Conservation (phyloP, 2,888 invertebrate genomes). For the Chelonus formosanus region DNA sequence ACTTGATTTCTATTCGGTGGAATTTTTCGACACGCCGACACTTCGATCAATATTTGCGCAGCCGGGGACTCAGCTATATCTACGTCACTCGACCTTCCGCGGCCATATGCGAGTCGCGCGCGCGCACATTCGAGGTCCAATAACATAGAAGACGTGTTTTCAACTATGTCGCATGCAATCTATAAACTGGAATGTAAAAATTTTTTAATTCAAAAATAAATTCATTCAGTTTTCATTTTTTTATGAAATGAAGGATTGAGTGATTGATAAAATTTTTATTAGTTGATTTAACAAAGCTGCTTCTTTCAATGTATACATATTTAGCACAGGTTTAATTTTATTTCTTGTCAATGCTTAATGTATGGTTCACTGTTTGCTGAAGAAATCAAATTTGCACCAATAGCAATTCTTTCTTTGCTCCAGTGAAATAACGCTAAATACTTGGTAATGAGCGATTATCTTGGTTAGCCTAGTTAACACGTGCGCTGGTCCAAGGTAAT, state of each 20-base stretch:
- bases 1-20: slow-evolving; percentile 54
- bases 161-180: slow-evolving; percentile 16
- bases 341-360: too few species aligned
- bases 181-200: neutral
- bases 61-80: slow-evolving; percentile 57
- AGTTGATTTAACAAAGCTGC: too few species aligned
- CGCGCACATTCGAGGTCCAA: slow-evolving; percentile 20
- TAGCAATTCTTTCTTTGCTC: slow-evolving; percentile 6
- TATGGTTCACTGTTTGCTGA: slow-evolving; percentile 17
- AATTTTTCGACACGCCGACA: slow-evolving; percentile 63
- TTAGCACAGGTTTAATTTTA: too few species aligned
- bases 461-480: slow-evolving; percentile 63
- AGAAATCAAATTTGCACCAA: slow-evolving; percentile 19
- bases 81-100: slow-evolving; percentile 65
- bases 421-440: slow-evolving; percentile 55
- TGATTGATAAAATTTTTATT: too few species aligned
- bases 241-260: too few species aligned
- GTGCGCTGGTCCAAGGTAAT: slow-evolving; percentile 50
- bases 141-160: slow-evolving; percentile 21
- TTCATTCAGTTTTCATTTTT: too few species aligned
- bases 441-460: slow-evolving; percentile 63
- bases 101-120: slow-evolving; percentile 57
- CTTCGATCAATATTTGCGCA: slow-evolving; percentile 66
- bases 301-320: too few species aligned
- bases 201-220: too few species aligned